phyloP scores from a whole-genome alignment of 2,113 vertebrate species.

The Otolemur garnettii region DNA sequence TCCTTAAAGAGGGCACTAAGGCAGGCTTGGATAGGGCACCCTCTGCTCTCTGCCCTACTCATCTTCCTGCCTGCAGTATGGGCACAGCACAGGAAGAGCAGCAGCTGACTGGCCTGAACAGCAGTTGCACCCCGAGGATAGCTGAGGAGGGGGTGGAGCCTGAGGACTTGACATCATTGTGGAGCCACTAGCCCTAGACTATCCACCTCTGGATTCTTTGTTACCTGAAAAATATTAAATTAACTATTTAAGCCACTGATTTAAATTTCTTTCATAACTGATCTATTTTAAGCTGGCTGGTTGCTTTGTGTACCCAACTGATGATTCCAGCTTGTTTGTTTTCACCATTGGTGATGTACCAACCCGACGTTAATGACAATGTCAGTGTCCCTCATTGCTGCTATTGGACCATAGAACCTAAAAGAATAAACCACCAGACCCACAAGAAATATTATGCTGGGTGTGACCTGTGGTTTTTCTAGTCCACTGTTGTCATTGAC shows the following conservation, averaged over 20 bases:
- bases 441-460: not conserved
- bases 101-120: not conserved
- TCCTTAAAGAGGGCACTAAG: not conserved
- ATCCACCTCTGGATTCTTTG: not conserved
- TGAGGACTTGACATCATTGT: not conserved
- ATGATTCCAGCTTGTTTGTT: not conserved
- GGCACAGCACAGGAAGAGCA: not conserved
- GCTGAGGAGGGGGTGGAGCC: not conserved
- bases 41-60: not conserved
- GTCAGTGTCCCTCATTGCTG: not conserved
- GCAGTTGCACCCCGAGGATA: not conserved
- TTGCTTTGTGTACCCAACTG: not conserved
- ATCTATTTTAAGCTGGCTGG: not conserved
- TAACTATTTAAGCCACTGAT: constrained; percentile 1
- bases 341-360: constrained; percentile 29
- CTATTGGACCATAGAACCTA: not conserved
- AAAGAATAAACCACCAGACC: not conserved
- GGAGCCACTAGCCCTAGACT: not conserved
- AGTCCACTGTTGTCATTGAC: not conserved
- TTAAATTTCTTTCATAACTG: not conserved
- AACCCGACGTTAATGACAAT: not conserved
- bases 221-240: not conserved
- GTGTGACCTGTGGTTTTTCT: not conserved
- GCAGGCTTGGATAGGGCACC: not conserved
- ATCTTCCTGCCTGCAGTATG: not conserved